Evolutionary conservation across 2,888 invertebrate genomes (phyloP).

Genomic region (Protodeltote pygarga): DNA sequence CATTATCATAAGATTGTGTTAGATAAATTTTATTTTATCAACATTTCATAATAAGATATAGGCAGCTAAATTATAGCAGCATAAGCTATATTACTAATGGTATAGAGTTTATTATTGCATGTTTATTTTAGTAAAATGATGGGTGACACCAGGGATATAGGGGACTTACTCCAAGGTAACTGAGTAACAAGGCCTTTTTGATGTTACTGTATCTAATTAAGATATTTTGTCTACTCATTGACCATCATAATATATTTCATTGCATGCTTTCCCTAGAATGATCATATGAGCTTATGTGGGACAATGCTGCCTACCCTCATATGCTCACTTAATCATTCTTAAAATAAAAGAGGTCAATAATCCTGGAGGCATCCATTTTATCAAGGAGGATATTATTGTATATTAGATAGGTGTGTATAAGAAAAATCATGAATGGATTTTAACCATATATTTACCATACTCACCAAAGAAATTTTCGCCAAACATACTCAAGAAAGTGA

Average conservation of each 20-base stretch:
- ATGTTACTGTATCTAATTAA: not conserved
- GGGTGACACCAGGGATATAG: slow-evolving; percentile 12
- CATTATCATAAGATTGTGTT: slow-evolving; percentile 32
- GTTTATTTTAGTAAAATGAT: slow-evolving; percentile 12
- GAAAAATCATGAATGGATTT: slow-evolving; percentile 5
- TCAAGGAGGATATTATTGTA: not conserved
- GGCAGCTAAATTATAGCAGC: slow-evolving; percentile 40
- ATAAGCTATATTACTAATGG: slow-evolving; percentile 18
- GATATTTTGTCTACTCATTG: too few relatives aligned
- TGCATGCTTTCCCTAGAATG: too few relatives aligned
- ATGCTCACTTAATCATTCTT: not conserved
- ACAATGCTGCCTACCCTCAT: too few relatives aligned
- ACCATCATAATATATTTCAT: too few relatives aligned
- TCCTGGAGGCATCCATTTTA: not conserved
- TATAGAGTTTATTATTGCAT: slow-evolving; percentile 26
- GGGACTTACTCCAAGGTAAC: slow-evolving; percentile 8
- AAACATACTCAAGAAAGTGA: slow-evolving; percentile 10
- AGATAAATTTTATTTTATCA: slow-evolving; percentile 41
- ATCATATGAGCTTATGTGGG: too few relatives aligned
- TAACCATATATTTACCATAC: slow-evolving; percentile 13
- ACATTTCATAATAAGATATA: slow-evolving; percentile 25
- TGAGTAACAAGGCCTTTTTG: not conserved
- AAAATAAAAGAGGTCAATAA: too few relatives aligned
- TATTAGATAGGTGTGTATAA: slow-evolving; percentile 1
- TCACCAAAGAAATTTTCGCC: slow-evolving; percentile 37